Base-by-base conservation (phyloP, 2,888 invertebrate species). In the Abscondita cerata region DNA sequence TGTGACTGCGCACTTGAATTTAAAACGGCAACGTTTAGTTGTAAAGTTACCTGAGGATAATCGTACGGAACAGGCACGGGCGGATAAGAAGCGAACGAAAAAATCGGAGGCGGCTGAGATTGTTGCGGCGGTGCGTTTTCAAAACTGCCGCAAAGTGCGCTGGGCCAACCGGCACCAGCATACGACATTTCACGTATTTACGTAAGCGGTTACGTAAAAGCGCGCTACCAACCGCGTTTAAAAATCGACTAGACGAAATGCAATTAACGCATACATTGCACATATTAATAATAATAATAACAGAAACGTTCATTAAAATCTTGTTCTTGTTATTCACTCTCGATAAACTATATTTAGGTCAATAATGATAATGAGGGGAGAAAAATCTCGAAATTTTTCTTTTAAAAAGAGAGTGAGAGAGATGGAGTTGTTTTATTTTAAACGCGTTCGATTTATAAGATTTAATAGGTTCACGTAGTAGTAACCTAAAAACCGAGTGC, bases 321-420 rank as follows among this genome's bases (percentile, higher is more conserved):
- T 48, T 25, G 25, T 52, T 31, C 36, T 25, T 48, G 40, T 68
- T 73, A 70, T 71, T 71, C 68, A 68, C 69, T 67, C 74, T 67
- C 74, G 78, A 72, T 65, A 70, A 69, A 72, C 72, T 74, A 72
- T 72, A 80, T 76, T 78, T 80, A 75, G 80, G 80, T 80, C 80
- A 78, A 77, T 75, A 67, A 40, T 67, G 72, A 78, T 78, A 78
- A 77, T 76, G 65, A 68, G 68, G 75, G 53, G 66, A 66, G 68
- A 68, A 68, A 55, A 65, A 64, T 64, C 67, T 64, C 56, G 53
- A 64, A 67, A 69, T 66, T 59, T 51, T 48, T 52, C 55, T 55
- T 57, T 54, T 48, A 25, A 2, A 4, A 4, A 4, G 25, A 25
- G 25, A 25, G 25, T n/a, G n/a, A n/a, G n/a, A n/a, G n/a, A n/a